Percentiles rank a stretch among this genome's conserved stretches.
phyloP scores from a whole-genome alignment of 2,888 invertebrate genomes.

The Rhimphoctona megacephalus region DNA sequence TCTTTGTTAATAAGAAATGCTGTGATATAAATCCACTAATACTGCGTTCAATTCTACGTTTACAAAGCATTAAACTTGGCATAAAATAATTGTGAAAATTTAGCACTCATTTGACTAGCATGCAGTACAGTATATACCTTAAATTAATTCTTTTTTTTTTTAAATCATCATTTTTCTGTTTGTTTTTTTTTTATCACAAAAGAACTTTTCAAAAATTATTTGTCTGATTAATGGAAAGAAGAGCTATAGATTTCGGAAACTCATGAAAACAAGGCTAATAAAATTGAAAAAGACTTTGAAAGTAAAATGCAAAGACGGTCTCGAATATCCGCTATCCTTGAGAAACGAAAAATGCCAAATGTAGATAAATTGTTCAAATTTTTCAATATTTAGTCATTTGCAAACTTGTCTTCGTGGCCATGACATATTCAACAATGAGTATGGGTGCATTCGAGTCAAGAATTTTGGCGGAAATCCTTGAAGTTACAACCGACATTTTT shows the following conservation, averaged over 20 bases:
- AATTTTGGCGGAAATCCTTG: conserved; percentile 41
- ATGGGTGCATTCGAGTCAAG: conserved; percentile 4
- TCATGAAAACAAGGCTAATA: not conserved
- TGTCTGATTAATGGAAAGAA: not conserved
- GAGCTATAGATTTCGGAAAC: not conserved
- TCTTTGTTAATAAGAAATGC: no score
- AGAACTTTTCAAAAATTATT: not conserved
- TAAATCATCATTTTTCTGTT: not conserved
- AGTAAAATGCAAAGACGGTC: not conserved
- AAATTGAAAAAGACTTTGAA: not conserved
- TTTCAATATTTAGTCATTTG: not conserved
- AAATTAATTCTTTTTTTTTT: no score
- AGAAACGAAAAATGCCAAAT: not conserved
- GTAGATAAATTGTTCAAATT: not conserved
- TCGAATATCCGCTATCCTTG: no score
- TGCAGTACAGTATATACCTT: no score
- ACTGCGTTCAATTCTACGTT: no score
- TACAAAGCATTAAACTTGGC: no score
- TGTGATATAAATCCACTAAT: no score
- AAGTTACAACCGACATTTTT: conserved; percentile 66
- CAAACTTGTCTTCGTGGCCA: not conserved
- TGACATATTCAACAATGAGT: not conserved
- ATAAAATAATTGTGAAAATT: no score
- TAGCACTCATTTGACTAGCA: no score
- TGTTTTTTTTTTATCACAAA: not conserved